A percentile compares a stretch with the other conserved stretches of the same genome.
phyloP scores from a whole-genome alignment of 2,113 vertebrate genomes.

The Calyptomena viridis region DNA sequence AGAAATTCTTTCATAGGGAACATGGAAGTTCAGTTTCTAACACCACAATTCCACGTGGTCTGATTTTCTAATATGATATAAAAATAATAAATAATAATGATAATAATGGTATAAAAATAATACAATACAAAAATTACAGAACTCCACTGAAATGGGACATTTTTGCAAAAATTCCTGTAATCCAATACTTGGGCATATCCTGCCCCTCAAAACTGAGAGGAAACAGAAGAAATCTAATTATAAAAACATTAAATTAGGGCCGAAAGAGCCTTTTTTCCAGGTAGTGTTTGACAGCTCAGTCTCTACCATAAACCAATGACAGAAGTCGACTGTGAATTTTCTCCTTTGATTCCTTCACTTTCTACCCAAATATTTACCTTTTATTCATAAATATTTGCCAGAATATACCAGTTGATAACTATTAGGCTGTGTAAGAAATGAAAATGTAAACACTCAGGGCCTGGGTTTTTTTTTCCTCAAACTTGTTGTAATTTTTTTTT shows the following conservation, averaged over 20 bases:
- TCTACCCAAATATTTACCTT: not conserved
- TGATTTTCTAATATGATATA: not conserved
- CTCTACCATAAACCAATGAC: not conserved
- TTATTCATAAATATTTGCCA: not conserved
- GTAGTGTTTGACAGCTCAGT: not conserved
- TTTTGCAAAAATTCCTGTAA: not conserved
- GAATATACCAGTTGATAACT: not conserved
- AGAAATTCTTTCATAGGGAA: not conserved
- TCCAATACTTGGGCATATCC: not conserved
- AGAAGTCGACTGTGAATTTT: not conserved
- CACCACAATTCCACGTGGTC: not conserved
- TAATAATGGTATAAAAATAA: too few species aligned
- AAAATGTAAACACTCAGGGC: not conserved
- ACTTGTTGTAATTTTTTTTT: not conserved
- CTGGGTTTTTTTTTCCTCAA: not conserved
- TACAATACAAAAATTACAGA: not conserved
- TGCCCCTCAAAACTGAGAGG: not conserved
- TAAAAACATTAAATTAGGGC: not conserved
- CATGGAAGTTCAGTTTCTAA: not conserved
- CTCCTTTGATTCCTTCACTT: not conserved
- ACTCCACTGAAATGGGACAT: accelerated
- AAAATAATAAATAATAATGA: too few species aligned
- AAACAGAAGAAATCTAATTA: not conserved
- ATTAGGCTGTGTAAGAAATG: not conserved
- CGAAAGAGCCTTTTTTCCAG: not conserved